Base-by-base conservation (phyloP, 2,888 invertebrate genomes). In the Leucophenga montana region DNA sequence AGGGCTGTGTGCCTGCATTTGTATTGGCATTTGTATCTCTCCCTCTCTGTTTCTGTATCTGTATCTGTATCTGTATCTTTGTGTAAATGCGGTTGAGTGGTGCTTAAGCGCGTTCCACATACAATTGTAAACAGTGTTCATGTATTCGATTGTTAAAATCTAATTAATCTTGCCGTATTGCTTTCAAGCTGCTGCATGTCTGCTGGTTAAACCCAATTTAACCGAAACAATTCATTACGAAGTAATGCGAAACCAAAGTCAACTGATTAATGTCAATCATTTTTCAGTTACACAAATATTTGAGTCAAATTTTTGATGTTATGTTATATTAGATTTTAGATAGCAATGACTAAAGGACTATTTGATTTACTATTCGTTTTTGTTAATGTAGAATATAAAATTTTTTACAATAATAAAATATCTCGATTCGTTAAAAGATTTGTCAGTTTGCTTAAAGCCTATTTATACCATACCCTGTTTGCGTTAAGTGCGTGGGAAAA, bases 121-220 rank as follows among this genome's bases (percentile, higher is more conserved):
- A n/a, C 50, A 50, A 57, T 27, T n/a, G 31, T 27, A 64, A 48
- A n/a, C 50, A 57, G 18, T 39, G 11, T 39, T 3, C 39, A 18
- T 68, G 48, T 65, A 57, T 39, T 66, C 66, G 73, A 57, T 68
- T 79, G 74, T 70, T 72, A 72, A 72, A 75, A 68, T 76, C 72
- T 77, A 83, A 82, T 81, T 82, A 81, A 83, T 78, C 74, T 69
- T 57, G 67, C 59, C 59, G 27, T 50, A 46, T 44, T 66, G 22
- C 39, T 39, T 39, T 8, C 3, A 5, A 1, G 39, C 9, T 39
- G 39, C 57, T 13, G 46, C 16, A 20, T 61, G 66, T 62, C 22
- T 69, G 68, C 54, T 72, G 72, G 48, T 64, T 64, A 64, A 64
- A 64, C 46, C 62, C 33, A 46, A 64, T 39, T 39, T 39, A 39